These are phyloP conservation scores for Hyposmocoma kahamanoa DNA, from an alignment of 1,140 invertebrate species.

Conservation along the genomic window DNA sequence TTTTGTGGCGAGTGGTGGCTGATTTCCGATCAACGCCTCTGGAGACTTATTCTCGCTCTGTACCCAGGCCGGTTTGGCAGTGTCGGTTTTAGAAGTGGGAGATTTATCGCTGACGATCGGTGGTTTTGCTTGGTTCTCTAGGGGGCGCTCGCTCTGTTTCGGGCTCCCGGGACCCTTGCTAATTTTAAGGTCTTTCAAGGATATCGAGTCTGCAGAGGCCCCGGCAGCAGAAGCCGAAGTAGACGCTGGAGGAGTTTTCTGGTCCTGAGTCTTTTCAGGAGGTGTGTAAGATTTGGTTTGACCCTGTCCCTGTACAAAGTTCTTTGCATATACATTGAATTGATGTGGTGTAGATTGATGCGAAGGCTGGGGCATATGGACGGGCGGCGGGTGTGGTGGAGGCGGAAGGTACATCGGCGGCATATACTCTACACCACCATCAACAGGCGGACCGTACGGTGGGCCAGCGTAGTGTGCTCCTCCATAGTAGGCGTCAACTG, in stretches of 20 bases:
- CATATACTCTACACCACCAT: conserved; percentile 54
- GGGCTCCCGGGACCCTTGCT: conserved; percentile 53
- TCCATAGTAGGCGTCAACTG: conserved; percentile 65
- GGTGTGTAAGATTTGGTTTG: conserved; percentile 45
- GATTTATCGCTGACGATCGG: conserved; percentile 39
- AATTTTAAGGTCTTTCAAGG: conserved; percentile 70
- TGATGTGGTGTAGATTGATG: conserved; percentile 58
- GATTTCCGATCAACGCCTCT: conserved; percentile 19
- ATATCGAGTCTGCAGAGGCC: conserved; percentile 40
- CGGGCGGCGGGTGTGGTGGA: conserved; percentile 41
- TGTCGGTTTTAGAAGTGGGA: conserved; percentile 42
- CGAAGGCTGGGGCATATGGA: conserved; percentile 38
- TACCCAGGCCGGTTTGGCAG: conserved; percentile 50
- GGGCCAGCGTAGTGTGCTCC: conserved; percentile 50
- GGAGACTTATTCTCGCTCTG: conserved; percentile 36
- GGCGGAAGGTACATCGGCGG: conserved; percentile 57
- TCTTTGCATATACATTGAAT: conserved; percentile 70
- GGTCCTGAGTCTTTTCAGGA: conserved; percentile 50
- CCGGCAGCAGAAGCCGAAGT: conserved; percentile 24
- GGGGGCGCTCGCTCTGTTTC: conserved; percentile 38
- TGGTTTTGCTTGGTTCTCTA: conserved; percentile 30
- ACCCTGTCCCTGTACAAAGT: conserved; percentile 62
- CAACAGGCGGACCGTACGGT: conserved; percentile 49
- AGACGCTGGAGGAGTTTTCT: conserved; percentile 27
- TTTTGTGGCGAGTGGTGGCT: conserved; percentile 28